Evolutionary conservation across 2,797 vertebrate species (phyloP).

Genomic region (Scolopax rusticola): DNA sequence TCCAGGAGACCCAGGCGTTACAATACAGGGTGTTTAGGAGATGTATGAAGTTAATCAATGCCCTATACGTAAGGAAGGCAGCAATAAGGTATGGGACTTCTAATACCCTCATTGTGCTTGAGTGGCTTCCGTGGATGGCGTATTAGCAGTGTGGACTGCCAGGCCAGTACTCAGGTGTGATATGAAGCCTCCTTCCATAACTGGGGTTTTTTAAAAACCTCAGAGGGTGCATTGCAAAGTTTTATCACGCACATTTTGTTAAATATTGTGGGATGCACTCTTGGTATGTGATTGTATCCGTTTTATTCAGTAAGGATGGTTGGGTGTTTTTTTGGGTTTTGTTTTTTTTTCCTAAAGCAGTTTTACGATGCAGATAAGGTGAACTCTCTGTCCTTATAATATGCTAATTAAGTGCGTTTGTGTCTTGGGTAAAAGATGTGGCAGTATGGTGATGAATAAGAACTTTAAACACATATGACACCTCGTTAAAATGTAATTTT

Average conservation of each 20-base stretch:
- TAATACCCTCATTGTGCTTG: neutral
- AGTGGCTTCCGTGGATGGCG: neutral
- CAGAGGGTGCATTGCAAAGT: neutral
- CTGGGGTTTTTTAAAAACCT: neutral
- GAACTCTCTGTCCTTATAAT: slow-evolving; percentile 75
- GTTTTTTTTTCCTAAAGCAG: neutral
- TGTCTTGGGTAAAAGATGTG: slow-evolving; percentile 70
- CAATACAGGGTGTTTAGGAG: neutral
- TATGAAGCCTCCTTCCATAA: neutral
- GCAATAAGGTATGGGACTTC: neutral
- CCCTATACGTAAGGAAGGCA: neutral
- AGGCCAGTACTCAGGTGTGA: neutral
- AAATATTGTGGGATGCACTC: neutral
- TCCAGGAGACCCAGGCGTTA: neutral
- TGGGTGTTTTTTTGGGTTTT: neutral
- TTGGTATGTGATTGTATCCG: neutral
- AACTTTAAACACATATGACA: slow-evolving; percentile 83
- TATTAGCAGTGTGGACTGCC: neutral
- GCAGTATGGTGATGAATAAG: slow-evolving; percentile 79
- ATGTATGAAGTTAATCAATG: neutral
- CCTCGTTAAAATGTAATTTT: slow-evolving; percentile 84
- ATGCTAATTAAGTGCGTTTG: slow-evolving; percentile 78
- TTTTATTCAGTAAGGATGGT: neutral
- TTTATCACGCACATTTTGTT: neutral
- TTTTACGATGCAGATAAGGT: slow-evolving; percentile 70